Evolutionary conservation across 2,113 vertebrate genomes (phyloP).

Genomic region (Heloderma charlesbogerti): DNA sequence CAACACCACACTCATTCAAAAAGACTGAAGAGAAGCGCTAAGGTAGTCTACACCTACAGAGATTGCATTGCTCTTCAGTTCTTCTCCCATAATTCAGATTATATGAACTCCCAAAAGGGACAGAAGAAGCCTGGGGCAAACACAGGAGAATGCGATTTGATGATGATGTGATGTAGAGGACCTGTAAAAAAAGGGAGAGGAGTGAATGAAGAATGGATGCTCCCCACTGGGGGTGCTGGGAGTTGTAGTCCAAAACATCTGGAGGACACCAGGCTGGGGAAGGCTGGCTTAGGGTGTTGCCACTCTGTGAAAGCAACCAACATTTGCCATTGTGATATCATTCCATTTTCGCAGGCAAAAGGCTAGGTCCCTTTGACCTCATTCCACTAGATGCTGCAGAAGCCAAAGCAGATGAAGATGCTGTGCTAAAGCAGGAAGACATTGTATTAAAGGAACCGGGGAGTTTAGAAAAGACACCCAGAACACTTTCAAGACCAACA

Average conservation of each 20-base stretch:
- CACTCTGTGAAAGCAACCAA: background rate
- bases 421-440: conserved; percentile 75
- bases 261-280: background rate
- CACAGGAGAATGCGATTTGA: background rate
- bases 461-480: conserved; percentile 73
- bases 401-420: conserved; percentile 25
- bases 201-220: background rate
- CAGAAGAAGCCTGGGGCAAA: too few species aligned
- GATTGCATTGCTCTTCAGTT: too few species aligned
- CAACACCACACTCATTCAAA: too few species aligned
- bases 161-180: background rate
- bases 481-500: conserved; percentile 66
- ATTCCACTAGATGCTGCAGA: conserved; percentile 26
- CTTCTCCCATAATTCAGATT: too few species aligned
- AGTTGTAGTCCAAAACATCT: too few species aligned
- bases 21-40: too few species aligned
- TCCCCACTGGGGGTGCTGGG: background rate
- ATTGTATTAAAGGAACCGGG: conserved; percentile 73
- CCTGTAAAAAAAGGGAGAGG: background rate
- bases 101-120: too few species aligned
- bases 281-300: background rate
- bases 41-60: too few species aligned
- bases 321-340: background rate
- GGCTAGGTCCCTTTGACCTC: conserved; percentile 31
- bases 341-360: conserved; percentile 58